Percentiles rank a stretch among this genome's conserved stretches.
Conservation (phyloP, 1,140 invertebrate genomes). For the Drosophila pachea region DNA sequence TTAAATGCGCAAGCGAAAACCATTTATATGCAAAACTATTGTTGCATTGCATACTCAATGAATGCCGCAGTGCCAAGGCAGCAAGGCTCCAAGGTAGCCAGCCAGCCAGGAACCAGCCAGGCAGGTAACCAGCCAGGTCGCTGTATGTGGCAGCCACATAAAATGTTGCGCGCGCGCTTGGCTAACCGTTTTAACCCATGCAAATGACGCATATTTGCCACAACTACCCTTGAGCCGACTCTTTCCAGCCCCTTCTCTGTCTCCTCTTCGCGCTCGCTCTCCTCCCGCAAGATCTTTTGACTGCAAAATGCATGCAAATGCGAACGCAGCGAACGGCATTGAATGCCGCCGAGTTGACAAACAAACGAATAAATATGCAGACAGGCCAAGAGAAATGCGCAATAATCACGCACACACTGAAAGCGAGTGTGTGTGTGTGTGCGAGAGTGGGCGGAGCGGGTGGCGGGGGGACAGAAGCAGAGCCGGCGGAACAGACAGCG, state of each 20-base stretch:
- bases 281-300: slow-evolving; percentile 55
- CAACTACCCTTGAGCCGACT: not conserved
- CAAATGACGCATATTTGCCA: slow-evolving; percentile 73
- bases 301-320: slow-evolving; percentile 74
- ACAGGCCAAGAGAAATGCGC: slow-evolving; percentile 61
- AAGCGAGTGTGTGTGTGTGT: no score
- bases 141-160: slow-evolving; percentile 31
- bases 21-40: slow-evolving; percentile 79
- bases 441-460: no score
- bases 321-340: slow-evolving; percentile 57
- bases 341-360: slow-evolving; percentile 62
- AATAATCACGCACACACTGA: slow-evolving; percentile 69
- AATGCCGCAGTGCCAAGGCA: slow-evolving; percentile 44
- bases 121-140: slow-evolving; percentile 9
- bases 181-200: slow-evolving; percentile 70
- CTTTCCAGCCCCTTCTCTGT: not conserved
- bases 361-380: slow-evolving; percentile 76
- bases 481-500: slow-evolving; percentile 11
- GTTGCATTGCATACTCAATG: slow-evolving; percentile 76
- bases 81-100: not conserved
- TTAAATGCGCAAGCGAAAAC: slow-evolving; percentile 76
- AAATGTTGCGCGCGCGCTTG: slow-evolving; percentile 46
- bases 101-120: not conserved
- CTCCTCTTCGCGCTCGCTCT: not conserved
- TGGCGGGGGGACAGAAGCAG: not conserved